Base-by-base conservation (phyloP, 2,113 vertebrate species). In the Dipodomys ordii region DNA sequence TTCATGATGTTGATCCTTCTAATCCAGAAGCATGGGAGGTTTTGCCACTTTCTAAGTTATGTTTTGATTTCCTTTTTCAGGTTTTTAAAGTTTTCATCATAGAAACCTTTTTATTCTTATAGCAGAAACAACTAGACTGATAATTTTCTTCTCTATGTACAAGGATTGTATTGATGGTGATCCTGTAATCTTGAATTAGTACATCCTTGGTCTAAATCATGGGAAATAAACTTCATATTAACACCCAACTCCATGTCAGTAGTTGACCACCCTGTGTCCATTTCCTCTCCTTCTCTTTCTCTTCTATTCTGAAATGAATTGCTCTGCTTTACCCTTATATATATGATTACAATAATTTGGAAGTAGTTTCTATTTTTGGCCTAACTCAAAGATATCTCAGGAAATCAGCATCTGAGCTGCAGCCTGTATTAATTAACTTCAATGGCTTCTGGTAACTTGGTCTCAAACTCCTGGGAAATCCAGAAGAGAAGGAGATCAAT, bases 381-480 rank as follows among this genome's bases (percentile, higher is more conserved):
- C 62, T 6, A 57, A n/a, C 80, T 22, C 4, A 32, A 81, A 49
- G 39, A 65, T 82, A 15, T 72, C 28, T 32, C 81, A 64, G 39
- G 62, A 28, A 87, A 76, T 68, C 73, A 57, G 15, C 15, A 57
- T 57, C 78, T 69, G 27, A 95, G 65, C 79, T 83, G 35, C n/a
- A 86, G 86, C 44, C 74, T 78, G 2, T 79, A 64, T 93, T 94
- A 95, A 94, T 87, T 85, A 88, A 92, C 20, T 62, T 73, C 71
- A 81, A 80, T 79, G 88, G 13, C 44, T 49, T n/a, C 69, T 76
- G 13, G 32, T 81, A 91, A 88, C 35, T 87, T 81, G 68, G 72
- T 79, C 23, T 92, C 62, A 90, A 39, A 83, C 92, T 90, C 76
- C 28, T 27, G 49, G 86, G 80, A 92, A 95, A 88, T 94, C 68